Evolutionary conservation across 2,888 invertebrate species (phyloP).

Genomic region (Caenorhabditis doughertyi): DNA sequence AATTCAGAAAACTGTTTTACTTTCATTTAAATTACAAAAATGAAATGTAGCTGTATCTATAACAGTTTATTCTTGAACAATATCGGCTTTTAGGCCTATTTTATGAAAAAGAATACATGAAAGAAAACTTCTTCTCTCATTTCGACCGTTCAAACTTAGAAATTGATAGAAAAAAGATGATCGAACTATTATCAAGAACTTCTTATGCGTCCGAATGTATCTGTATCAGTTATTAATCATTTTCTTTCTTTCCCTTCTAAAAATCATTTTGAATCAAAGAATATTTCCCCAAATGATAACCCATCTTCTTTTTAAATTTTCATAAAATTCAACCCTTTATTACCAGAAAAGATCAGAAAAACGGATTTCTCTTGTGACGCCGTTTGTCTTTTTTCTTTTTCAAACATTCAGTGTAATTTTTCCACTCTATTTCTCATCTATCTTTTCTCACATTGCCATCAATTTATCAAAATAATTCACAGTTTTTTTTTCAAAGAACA

Average conservation of each 20-base stretch:
- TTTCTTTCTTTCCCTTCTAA: slow-evolving; percentile 22
- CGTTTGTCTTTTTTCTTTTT: background rate
- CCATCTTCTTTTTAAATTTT: slow-evolving; percentile 11
- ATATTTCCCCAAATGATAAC: background rate
- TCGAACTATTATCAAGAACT: background rate
- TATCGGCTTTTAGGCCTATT: no score
- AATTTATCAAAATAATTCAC: slow-evolving; percentile 42
- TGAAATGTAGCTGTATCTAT: no score
- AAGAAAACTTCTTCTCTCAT: background rate
- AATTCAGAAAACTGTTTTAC: no score
- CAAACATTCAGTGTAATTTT: slow-evolving; percentile 16
- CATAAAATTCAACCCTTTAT: slow-evolving; percentile 10
- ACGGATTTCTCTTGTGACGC: slow-evolving; percentile 36
- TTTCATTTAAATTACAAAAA: no score
- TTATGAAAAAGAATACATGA: no score
- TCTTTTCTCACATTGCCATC: slow-evolving; percentile 15
- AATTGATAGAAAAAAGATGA: background rate
- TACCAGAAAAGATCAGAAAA: slow-evolving; percentile 49
- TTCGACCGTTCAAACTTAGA: background rate
- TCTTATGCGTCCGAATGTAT: no score
- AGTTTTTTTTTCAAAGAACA: slow-evolving; percentile 8
- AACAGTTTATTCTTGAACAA: no score
- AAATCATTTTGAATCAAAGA: slow-evolving; percentile 37
- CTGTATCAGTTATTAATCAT: slow-evolving; percentile 3
- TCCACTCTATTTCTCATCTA: background rate